These are phyloP conservation scores for Serinus canaria DNA, from an alignment of 2,113 vertebrate genomes.

Conservation along the genomic window DNA sequence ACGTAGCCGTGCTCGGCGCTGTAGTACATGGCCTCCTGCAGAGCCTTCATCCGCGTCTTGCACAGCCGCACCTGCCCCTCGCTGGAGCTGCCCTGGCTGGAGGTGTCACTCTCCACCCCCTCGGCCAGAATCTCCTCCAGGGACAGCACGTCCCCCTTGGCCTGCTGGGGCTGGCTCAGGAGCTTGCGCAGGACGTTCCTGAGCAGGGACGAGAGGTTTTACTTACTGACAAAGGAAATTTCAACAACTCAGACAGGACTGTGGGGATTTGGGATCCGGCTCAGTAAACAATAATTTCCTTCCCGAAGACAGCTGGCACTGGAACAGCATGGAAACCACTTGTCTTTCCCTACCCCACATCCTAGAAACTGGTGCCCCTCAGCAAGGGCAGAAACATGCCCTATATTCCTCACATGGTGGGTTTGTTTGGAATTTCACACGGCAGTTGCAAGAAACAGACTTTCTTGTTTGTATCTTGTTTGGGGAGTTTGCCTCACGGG, in stretches of 20 bases:
- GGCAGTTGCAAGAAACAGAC: neutral
- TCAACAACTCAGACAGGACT: neutral
- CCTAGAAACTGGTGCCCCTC: neutral
- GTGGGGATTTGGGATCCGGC: neutral
- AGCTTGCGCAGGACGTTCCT: conserved; percentile 97
- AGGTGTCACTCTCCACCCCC: conserved; percentile 84
- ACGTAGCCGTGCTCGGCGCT: conserved; percentile 95
- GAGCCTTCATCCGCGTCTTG: conserved; percentile 88
- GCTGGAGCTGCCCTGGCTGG: conserved; percentile 71
- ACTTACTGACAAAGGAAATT: accelerated
- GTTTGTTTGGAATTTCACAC: neutral
- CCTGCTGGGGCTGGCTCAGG: conserved; percentile 90
- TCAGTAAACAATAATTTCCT: neutral
- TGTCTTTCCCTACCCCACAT: accelerated
- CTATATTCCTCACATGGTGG: accelerated
- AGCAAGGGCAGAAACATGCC: neutral
- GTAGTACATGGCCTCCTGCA: conserved; percentile 97
- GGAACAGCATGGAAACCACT: neutral
- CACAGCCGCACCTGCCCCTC: conserved; percentile 82
- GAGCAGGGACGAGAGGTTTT: neutral
- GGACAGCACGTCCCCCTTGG: conserved; percentile 91
- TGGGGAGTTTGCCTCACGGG: neutral
- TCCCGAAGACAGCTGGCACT: neutral
- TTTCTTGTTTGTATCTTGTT: neutral
- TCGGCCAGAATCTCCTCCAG: conserved; percentile 97